A percentile compares a stretch with the other conserved stretches of the same genome.
phyloP scores from a whole-genome alignment of 2,888 invertebrate species.

The Anoplius nigerrimus region DNA sequence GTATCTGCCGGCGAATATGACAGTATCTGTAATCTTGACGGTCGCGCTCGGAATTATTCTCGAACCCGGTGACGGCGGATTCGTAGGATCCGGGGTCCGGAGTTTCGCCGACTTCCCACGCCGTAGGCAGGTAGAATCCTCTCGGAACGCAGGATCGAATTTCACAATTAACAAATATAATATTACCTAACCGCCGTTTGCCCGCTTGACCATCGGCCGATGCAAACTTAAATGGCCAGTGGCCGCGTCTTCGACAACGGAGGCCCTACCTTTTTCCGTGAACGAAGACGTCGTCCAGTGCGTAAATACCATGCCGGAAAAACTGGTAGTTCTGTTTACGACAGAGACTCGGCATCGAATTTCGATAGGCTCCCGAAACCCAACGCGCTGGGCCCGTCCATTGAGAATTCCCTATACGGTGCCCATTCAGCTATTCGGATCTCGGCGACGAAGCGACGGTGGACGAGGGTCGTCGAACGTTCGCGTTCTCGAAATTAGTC shows the following conservation, averaged over 20 bases:
- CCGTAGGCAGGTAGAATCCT: conserved; percentile 49
- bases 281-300: conserved; percentile 51
- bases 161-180: conserved; percentile 74
- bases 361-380: conserved; percentile 21
- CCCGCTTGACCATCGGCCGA: conserved; percentile 61
- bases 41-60: conserved; percentile 17
- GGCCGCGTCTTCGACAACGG: conserved; percentile 16
- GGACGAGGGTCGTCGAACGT: neutral
- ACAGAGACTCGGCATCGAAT: conserved; percentile 29
- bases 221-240: conserved; percentile 16
- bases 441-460: too few relatives aligned
- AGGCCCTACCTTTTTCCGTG: conserved; percentile 25
- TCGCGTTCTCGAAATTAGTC: too few relatives aligned
- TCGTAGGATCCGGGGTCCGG: neutral
- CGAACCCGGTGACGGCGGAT: conserved; percentile 2
- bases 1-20: conserved; percentile 23
- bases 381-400: too few relatives aligned
- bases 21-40: conserved; percentile 50
- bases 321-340: conserved; percentile 22
- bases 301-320: conserved; percentile 57
- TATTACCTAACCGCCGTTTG: conserved; percentile 66
- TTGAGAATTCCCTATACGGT: too few relatives aligned
- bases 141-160: conserved; percentile 60
- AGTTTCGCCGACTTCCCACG: conserved; percentile 59
- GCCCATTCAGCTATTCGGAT: too few relatives aligned